Base-by-base conservation (phyloP, 2,888 invertebrate genomes). In the Hetaerina titia region DNA sequence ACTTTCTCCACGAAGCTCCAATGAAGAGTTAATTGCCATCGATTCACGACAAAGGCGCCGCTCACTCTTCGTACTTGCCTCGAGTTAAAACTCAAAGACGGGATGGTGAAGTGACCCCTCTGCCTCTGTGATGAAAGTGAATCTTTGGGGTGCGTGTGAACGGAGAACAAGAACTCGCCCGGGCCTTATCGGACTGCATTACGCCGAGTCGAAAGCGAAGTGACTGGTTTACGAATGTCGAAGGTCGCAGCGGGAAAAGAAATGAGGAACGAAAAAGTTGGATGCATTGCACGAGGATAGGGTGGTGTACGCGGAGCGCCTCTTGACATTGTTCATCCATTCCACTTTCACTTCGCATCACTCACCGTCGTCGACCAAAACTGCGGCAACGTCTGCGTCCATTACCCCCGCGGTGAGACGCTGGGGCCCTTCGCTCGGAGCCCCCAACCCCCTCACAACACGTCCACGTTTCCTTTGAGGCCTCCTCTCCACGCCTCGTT, bases 241-340 rank as follows among this genome's bases (percentile, higher is more conserved):
- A 81, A 81, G 81, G 81, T 81, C 81, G 81, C 11, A 15, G 25
- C 0, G 81, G 81, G 81, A 81, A 31, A 81, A 31, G 81, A 11
- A 81, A 13, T 31, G 81, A 81, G 9, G 69, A n/a, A 31, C 81
- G 81, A 81, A n/a, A n/a, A 5, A 69, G 69, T 22, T 22, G 31
- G 22, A 9, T n/a, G 81, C 7, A 81, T 81, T n/a, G 8, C 22
- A 31, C 81, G 22, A 4, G 25, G 25, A 25, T 6, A 25, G 81
- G 25, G 31, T 1, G 25, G 13, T 31, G 25, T 31, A 13, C 81
- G 19, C 81, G 81, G 25, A 15, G 22, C 81, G 19, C 81, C 25
- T 31, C 81, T 81, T 81, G 81, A 81, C 81, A 81, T 81, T 81
- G 81, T 31, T 81, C 81, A 81, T 81, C 81, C 31, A 81, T 81